A percentile compares a stretch with the other conserved stretches of the same genome.
Conservation (phyloP, 2,888 invertebrate species). For the Hylaea fasciaria region DNA sequence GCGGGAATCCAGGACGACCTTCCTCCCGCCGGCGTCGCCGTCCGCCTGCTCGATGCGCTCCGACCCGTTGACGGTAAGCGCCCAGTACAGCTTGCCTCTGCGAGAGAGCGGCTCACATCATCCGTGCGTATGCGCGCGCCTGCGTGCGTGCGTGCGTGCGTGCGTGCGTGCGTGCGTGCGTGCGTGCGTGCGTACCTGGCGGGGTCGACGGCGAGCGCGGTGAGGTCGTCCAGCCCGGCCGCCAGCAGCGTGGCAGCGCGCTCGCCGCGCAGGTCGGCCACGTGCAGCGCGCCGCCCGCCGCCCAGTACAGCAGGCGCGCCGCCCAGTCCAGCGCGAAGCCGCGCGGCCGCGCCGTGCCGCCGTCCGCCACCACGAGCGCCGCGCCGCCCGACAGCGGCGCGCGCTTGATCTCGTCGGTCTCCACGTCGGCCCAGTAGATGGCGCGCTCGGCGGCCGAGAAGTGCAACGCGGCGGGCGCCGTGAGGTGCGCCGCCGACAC, state of each 20-base stretch:
- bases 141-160: too few relatives aligned
- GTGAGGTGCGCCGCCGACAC: conserved; percentile 89
- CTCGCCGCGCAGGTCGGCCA: conserved; percentile 89
- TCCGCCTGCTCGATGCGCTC: conserved; percentile 85
- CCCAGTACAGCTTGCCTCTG: conserved; percentile 85
- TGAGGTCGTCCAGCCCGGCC: conserved; percentile 87
- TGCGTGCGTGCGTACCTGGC: conserved; percentile 35
- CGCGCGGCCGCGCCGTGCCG: conserved; percentile 86
- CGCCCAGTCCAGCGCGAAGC: conserved; percentile 93
- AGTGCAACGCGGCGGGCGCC: conserved; percentile 89
- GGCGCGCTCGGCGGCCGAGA: conserved; percentile 86
- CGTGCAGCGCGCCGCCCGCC: conserved; percentile 86
- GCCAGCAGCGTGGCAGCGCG: conserved; percentile 84
- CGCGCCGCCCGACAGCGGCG: conserved; percentile 82
- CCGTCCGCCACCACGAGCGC: conserved; percentile 76
- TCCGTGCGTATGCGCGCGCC: neutral
- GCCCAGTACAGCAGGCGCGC: conserved; percentile 90
- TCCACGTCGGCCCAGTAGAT: conserved; percentile 92
- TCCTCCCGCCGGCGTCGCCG: conserved; percentile 87
- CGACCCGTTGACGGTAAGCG: conserved; percentile 69
- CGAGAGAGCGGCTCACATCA: neutral
- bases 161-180: too few relatives aligned
- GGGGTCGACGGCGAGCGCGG: conserved; percentile 90
- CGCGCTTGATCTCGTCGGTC: conserved; percentile 87
- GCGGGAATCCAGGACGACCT: conserved; percentile 53